Evolutionary conservation across 2,113 vertebrate genomes (phyloP).

Genomic region (Odobenus rosmarus): DNA sequence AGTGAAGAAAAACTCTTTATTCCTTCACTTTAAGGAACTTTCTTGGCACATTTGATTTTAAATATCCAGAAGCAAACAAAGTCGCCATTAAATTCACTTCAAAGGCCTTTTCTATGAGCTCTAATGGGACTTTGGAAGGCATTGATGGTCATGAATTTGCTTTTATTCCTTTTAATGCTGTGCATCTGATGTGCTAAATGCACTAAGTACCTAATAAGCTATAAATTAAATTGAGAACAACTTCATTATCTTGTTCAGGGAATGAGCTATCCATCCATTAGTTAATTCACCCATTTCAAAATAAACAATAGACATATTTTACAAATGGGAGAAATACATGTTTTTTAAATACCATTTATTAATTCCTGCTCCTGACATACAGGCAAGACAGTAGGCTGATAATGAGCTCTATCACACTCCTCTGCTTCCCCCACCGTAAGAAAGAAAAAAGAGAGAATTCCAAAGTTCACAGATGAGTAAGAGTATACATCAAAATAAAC

Average conservation of each 20-base stretch:
- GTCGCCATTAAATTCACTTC: not conserved
- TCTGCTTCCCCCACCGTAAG: not conserved
- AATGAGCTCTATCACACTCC: not conserved
- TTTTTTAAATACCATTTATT: not conserved
- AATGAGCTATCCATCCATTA: not conserved
- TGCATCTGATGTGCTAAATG: not conserved
- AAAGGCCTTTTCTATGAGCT: not conserved
- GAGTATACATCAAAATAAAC: not conserved
- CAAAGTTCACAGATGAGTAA: not conserved
- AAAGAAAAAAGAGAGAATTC: not conserved
- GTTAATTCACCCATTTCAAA: slow-evolving; percentile 3
- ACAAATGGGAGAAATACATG: not conserved
- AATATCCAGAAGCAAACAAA: not conserved
- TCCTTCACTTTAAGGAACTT: not conserved
- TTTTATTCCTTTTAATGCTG: not conserved
- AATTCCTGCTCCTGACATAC: not conserved
- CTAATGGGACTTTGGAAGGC: not conserved
- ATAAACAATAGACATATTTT: not conserved
- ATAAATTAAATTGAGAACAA: slow-evolving; percentile 7
- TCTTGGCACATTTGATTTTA: not conserved
- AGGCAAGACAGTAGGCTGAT: not conserved
- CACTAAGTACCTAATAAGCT: not conserved
- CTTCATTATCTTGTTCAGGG: slow-evolving; percentile 44
- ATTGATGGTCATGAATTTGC: not conserved
- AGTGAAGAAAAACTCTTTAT: not conserved